A percentile compares a stretch with the other conserved stretches of the same genome.
Conservation (phyloP, 2,113 vertebrate genomes). For the Pomatorhinus ruficollis region DNA sequence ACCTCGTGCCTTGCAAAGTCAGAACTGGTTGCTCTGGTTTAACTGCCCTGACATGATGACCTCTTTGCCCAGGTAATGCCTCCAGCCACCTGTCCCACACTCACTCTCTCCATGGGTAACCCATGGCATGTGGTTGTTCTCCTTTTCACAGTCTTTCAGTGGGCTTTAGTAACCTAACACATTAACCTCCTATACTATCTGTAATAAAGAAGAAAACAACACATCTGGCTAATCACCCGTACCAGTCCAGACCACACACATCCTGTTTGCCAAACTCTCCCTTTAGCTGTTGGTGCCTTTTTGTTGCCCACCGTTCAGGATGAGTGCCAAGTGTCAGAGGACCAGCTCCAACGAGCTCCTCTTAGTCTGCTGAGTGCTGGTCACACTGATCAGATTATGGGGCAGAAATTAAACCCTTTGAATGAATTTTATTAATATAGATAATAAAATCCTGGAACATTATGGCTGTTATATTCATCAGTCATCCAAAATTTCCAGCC, state of each 20-base stretch:
- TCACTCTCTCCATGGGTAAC: rapidly evolving
- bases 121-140: background rate
- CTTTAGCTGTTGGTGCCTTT: background rate
- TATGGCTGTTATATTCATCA: background rate
- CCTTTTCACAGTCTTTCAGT: background rate
- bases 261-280: background rate
- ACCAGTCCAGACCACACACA: background rate
- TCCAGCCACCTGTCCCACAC: background rate
- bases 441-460: background rate
- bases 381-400: background rate
- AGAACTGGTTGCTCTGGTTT: background rate
- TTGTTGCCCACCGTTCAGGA: background rate
- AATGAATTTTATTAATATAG: background rate
- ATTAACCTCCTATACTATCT: background rate
- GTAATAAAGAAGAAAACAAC: background rate
- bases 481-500: background rate
- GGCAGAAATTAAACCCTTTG: background rate
- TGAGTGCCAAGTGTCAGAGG: background rate
- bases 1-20: rapidly evolving
- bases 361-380: background rate
- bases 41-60: background rate
- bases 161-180: background rate
- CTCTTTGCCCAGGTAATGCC: background rate
- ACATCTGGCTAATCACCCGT: rapidly evolving
- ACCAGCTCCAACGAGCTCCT: background rate